A percentile compares a stretch with the other conserved stretches of the same genome.
phyloP scores from a whole-genome alignment of 1,140 invertebrate genomes.

The Lasaia peninsularis region DNA sequence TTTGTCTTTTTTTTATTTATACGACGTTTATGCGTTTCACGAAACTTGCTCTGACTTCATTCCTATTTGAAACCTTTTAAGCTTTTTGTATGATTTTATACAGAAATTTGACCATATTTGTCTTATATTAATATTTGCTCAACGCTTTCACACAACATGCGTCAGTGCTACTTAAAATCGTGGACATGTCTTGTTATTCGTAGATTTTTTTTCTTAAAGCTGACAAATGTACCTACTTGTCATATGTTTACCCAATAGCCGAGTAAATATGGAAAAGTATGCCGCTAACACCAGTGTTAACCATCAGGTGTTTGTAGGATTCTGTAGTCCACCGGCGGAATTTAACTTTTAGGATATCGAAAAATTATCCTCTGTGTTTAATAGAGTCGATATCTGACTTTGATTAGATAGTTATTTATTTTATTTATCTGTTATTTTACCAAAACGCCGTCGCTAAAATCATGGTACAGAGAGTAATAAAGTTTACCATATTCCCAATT shows the following conservation, averaged over 20 bases:
- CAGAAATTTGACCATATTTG: slow-evolving; percentile 21
- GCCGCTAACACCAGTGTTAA: background rate
- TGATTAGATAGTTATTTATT: no score
- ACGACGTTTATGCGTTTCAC: no score
- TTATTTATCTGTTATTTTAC: no score
- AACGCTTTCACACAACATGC: background rate
- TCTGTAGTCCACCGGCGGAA: no score
- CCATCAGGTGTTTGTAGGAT: slow-evolving; percentile 16
- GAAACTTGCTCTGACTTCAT: no score
- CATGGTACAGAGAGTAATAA: no score
- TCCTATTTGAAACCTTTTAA: slow-evolving; percentile 8
- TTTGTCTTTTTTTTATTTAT: no score
- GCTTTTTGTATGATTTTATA: slow-evolving; percentile 17
- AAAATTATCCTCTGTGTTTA: no score
- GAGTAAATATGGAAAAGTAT: slow-evolving; percentile 25
- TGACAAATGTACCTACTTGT: slow-evolving; percentile 14
- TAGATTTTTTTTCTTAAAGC: slow-evolving; percentile 8
- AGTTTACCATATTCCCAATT: no score
- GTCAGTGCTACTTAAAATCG: background rate
- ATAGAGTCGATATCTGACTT: no score
- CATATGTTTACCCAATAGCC: slow-evolving; percentile 15
- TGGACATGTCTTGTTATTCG: background rate
- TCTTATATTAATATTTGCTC: background rate
- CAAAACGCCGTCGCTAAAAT: no score
- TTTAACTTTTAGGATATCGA: no score